Evolutionary conservation across 2,113 vertebrate genomes (phyloP).

Genomic region (Cyprinodon tularosa): DNA sequence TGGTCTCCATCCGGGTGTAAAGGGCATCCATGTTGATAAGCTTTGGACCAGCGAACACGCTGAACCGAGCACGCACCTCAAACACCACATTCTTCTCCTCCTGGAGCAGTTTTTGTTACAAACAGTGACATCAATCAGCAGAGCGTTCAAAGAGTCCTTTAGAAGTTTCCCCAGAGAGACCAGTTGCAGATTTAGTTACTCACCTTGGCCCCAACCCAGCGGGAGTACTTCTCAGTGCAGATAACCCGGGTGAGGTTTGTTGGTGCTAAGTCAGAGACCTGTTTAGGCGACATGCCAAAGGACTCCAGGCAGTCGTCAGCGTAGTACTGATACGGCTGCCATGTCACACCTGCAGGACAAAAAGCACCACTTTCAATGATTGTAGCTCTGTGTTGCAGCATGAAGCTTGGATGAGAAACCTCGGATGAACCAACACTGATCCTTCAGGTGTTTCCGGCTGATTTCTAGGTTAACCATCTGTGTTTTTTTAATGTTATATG

Average conservation of each 20-base stretch:
- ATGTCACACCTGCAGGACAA: constrained; percentile 75
- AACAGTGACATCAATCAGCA: background rate
- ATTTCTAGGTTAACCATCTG: no score
- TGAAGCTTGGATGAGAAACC: no score
- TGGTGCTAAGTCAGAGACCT: constrained; percentile 88
- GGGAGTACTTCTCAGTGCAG: constrained; percentile 97
- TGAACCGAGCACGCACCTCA: constrained; percentile 93
- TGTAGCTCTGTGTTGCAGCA: no score
- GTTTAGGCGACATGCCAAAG: constrained; percentile 94
- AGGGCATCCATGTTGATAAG: constrained; percentile 93
- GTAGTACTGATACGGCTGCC: constrained; percentile 98
- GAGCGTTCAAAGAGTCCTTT: background rate
- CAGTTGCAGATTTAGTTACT: background rate
- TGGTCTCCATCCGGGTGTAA: constrained; percentile 94
- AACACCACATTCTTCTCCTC: constrained; percentile 94
- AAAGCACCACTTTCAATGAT: background rate
- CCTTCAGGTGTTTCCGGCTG: background rate
- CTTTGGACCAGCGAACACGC: constrained; percentile 92
- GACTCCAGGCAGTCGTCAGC: constrained; percentile 94
- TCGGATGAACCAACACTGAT: background rate
- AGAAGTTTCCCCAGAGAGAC: background rate
- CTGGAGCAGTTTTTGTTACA: constrained; percentile 20
- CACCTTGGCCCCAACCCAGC: constrained; percentile 88
- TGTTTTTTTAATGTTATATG: no score
- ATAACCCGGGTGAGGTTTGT: constrained; percentile 93